A percentile compares a stretch with the other conserved stretches of the same genome.
phyloP scores from a whole-genome alignment of 2,113 vertebrate genomes.

The Zapornia atra region DNA sequence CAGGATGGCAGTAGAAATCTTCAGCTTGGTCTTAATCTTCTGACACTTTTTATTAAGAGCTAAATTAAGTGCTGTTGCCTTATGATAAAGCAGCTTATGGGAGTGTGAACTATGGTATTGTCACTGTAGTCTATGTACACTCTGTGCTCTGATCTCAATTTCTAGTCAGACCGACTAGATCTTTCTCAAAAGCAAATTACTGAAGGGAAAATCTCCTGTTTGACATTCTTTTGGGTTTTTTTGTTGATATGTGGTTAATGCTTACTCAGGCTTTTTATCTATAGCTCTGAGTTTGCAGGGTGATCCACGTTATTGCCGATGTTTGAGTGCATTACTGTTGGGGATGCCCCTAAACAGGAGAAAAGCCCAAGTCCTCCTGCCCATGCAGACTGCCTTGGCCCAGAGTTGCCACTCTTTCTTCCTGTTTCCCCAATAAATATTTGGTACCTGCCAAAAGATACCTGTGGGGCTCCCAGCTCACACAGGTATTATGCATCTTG shows the following conservation, averaged over 20 bases:
- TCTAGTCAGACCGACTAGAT: background rate
- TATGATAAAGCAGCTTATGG: slow-evolving; percentile 30
- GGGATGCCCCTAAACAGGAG: background rate
- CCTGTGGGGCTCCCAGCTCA: background rate
- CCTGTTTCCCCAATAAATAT: background rate
- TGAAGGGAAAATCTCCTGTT: background rate
- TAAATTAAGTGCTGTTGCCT: slow-evolving; percentile 59
- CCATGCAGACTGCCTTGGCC: background rate
- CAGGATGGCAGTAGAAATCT: slow-evolving; percentile 59
- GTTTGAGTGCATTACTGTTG: background rate
- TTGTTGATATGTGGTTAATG: background rate
- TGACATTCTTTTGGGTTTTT: background rate
- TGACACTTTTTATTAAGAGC: slow-evolving; percentile 55
- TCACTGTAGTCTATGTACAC: background rate
- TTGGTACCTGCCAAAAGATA: background rate
- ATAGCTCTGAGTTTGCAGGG: background rate
- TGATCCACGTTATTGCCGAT: fast-evolving
- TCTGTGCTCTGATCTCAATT: background rate
- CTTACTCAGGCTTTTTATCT: background rate
- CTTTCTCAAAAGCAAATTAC: background rate
- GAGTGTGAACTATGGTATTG: background rate
- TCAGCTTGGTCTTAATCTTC: slow-evolving; percentile 58
- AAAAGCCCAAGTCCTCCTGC: background rate
- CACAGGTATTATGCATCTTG: background rate
- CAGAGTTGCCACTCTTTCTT: background rate